Percentiles rank a stretch among this genome's conserved stretches.
phyloP scores from a whole-genome alignment of 2,113 vertebrate genomes.

The Rhinoderma darwinii region DNA sequence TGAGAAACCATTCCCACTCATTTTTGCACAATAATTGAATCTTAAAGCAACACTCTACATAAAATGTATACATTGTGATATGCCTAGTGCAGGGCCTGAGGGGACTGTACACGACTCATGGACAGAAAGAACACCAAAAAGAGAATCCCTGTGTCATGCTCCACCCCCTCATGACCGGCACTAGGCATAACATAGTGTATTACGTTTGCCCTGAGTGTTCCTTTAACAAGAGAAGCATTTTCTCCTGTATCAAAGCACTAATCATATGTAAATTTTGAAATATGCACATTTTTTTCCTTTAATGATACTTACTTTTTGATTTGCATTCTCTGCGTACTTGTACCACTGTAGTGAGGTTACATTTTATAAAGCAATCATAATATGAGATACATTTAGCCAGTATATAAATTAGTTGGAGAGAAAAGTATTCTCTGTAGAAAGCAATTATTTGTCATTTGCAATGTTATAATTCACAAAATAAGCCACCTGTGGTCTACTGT shows the following conservation, averaged over 20 bases:
- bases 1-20: too few relatives aligned
- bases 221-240: background rate
- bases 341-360: background rate
- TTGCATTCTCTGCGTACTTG: background rate
- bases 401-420: constrained; percentile 3
- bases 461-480: constrained; percentile 28
- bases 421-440: constrained; percentile 1
- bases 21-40: too few relatives aligned
- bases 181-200: background rate
- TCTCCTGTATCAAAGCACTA: background rate
- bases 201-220: background rate
- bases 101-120: too few relatives aligned
- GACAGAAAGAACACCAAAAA: background rate
- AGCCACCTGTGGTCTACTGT: constrained; percentile 37
- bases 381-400: background rate
- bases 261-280: background rate
- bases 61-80: too few relatives aligned
- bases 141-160: background rate
- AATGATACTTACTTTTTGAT: background rate
- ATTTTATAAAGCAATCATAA: background rate
- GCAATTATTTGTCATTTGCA: constrained; percentile 20
- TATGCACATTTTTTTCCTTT: background rate
- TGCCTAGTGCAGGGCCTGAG: too few relatives aligned
- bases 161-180: background rate
- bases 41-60: too few relatives aligned